These are phyloP conservation scores for Plemyria rubiginata DNA, from an alignment of 2,888 invertebrate genomes.

Conservation along the genomic window DNA sequence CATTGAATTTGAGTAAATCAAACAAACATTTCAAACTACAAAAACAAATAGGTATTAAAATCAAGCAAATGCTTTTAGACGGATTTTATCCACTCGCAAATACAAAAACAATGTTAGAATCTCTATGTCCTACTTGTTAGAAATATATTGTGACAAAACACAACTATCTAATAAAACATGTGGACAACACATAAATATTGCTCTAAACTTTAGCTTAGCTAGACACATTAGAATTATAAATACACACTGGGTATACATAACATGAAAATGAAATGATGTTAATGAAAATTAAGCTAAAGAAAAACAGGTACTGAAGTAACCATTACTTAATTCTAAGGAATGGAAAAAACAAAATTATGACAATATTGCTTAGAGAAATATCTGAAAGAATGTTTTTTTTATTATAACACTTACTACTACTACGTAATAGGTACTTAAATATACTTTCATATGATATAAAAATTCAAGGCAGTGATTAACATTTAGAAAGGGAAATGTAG, in stretches of 20 bases:
- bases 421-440: too few relatives aligned
- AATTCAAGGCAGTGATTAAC: conserved; percentile 12
- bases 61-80: conserved; percentile 23
- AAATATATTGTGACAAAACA: conserved; percentile 1
- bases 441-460: conserved; percentile 1
- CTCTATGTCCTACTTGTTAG: background rate
- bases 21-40: conserved; percentile 23
- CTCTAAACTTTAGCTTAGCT: background rate
- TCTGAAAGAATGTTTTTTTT: background rate
- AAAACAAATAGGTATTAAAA: conserved; percentile 4
- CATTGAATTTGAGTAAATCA: conserved; percentile 24
- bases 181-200: background rate
- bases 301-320: conserved; percentile 27
- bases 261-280: background rate
- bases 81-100: conserved; percentile 16
- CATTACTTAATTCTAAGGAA: conserved; percentile 11
- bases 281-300: conserved; percentile 7
- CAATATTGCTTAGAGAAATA: background rate
- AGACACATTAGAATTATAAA: background rate
- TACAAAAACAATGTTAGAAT: conserved; percentile 7
- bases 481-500: conserved; percentile 2
- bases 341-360: background rate
- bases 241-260: background rate
- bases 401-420: background rate
- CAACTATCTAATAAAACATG: background rate